Percentiles rank a stretch among this genome's conserved stretches.
These are phyloP conservation scores for Syritta pipiens DNA, from an alignment of 2,888 invertebrate species.

Conservation along the genomic window DNA sequence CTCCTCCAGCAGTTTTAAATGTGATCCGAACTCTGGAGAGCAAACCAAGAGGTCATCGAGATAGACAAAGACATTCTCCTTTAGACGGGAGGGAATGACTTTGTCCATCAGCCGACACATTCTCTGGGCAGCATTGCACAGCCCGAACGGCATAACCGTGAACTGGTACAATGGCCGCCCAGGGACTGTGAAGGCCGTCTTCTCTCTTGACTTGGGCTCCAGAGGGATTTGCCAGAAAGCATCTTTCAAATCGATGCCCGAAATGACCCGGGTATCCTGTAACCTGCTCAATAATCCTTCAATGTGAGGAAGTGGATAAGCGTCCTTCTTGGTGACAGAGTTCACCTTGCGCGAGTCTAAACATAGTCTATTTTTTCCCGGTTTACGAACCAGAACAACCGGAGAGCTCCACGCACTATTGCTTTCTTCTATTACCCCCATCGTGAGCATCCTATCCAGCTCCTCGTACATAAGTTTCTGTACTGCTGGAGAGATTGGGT, in stretches of 20 bases:
- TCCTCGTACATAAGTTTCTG: slow-evolving; percentile 17
- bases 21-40: background rate
- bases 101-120: slow-evolving; percentile 23
- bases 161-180: too few species aligned
- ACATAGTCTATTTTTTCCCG: too few species aligned
- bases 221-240: slow-evolving; percentile 12
- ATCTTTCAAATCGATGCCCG: slow-evolving; percentile 1
- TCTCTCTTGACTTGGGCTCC: too few species aligned
- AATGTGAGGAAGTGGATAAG: too few species aligned
- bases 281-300: too few species aligned
- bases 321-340: too few species aligned
- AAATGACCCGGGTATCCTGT: background rate
- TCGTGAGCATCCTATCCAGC: slow-evolving; percentile 8
- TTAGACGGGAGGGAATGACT: background rate
- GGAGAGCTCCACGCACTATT: too few species aligned
- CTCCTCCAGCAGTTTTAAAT: background rate
- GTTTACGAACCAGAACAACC: too few species aligned
- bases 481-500: slow-evolving; percentile 14
- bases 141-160: background rate
- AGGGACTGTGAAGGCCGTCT: too few species aligned
- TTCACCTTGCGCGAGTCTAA: too few species aligned
- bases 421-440: background rate
- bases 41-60: too few species aligned
- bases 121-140: slow-evolving; percentile 11
- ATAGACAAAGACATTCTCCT: slow-evolving; percentile 9